Evolutionary conservation across 30 jellyfish, hydroid and myxozoan species (phyloP).

Genomic region (Hydractinia symbiolongicarpus): DNA sequence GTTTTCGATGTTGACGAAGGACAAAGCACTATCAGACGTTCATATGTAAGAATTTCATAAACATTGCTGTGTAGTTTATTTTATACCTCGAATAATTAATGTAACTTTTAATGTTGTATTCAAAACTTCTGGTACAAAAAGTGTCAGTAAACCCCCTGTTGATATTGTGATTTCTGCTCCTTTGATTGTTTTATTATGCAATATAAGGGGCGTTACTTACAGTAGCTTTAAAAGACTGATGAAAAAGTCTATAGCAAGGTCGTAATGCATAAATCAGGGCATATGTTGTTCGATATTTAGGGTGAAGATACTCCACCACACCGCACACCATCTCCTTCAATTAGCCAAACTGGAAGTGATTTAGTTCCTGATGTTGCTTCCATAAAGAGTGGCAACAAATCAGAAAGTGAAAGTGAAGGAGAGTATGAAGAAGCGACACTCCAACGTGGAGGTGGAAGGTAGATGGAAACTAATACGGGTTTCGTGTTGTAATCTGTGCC

Average conservation of each 20-base stretch:
- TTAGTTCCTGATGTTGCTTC: conserved; percentile 37
- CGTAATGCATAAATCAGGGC: too few species aligned
- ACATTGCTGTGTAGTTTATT: background rate
- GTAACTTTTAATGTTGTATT: too few species aligned
- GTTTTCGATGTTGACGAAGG: conserved; percentile 55
- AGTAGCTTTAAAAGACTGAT: too few species aligned
- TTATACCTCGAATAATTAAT: too few species aligned
- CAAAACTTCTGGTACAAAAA: too few species aligned
- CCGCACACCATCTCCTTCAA: conserved; percentile 33
- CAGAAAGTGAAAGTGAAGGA: conserved; percentile 43
- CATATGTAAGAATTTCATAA: conserved; percentile 16
- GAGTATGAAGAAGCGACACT: conserved; percentile 52
- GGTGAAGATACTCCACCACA: conserved; percentile 47
- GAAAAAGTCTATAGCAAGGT: too few species aligned
- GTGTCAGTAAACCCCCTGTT: too few species aligned
- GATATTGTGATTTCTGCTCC: too few species aligned
- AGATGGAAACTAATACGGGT: background rate
- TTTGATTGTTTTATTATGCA: too few species aligned
- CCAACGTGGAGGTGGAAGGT: conserved; percentile 28
- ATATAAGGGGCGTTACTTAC: too few species aligned
- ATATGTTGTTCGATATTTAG: background rate
- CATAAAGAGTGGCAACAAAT: conserved; percentile 29
- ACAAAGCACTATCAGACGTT: conserved; percentile 70
- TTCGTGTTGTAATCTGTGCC: background rate
- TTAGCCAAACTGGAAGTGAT: conserved; percentile 1